Evolutionary conservation across 2,113 vertebrate genomes (phyloP).

Genomic region (Setophaga petechia): DNA sequence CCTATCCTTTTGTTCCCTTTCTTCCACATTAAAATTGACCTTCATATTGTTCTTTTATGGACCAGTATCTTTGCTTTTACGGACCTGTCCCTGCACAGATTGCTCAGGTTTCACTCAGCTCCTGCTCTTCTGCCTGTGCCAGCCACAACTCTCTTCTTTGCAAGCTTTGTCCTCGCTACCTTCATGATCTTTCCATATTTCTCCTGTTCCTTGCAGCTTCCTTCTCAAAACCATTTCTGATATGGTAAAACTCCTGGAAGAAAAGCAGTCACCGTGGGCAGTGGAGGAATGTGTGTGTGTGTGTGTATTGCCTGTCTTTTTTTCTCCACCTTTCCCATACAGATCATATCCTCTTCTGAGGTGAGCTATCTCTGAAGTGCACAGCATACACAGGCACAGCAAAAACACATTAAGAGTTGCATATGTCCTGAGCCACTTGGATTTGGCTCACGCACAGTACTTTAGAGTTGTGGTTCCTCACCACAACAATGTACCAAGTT

Average conservation of each 20-base stretch:
- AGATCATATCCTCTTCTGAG: not conserved
- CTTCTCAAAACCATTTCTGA: not conserved
- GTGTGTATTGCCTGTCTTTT: not conserved
- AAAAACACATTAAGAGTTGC: not conserved
- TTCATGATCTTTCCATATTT: not conserved
- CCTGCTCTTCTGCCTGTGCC: not conserved
- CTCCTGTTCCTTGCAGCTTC: not conserved
- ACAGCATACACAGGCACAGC: not conserved
- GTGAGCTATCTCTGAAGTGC: not conserved
- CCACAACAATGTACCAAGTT: fast-evolving
- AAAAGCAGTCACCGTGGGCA: not conserved
- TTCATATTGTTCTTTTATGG: not conserved
- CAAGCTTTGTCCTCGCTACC: not conserved
- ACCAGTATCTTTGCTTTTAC: not conserved
- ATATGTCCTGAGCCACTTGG: fast-evolving
- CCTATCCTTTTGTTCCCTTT: not conserved
- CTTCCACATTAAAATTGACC: not conserved
- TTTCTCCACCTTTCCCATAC: not conserved
- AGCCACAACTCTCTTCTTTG: not conserved
- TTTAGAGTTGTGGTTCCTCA: not conserved
- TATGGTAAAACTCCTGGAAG: not conserved
- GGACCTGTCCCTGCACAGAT: not conserved
- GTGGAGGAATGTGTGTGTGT: not conserved
- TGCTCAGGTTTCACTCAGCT: not conserved
- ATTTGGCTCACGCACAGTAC: not conserved